Evolutionary conservation across 1,140 invertebrate genomes (phyloP).

Genomic region (Gonioctena quinquepunctata): DNA sequence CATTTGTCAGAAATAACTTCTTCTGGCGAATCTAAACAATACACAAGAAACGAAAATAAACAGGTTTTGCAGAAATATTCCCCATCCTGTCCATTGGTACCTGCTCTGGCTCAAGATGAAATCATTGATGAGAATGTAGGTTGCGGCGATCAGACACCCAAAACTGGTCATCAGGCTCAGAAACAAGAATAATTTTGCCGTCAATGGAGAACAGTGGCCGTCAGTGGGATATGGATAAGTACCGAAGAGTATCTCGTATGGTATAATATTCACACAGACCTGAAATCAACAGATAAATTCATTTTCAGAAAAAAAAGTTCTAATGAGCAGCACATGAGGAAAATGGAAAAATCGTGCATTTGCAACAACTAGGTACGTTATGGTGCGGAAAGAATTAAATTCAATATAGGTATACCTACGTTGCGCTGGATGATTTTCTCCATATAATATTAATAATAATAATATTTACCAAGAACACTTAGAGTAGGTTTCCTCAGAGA

Average conservation of each 20-base stretch:
- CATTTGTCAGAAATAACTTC: slow-evolving; percentile 9
- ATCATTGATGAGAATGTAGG: slow-evolving; percentile 36
- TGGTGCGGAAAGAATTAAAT: too few species aligned
- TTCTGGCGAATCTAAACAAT: slow-evolving; percentile 34
- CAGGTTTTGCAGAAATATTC: slow-evolving; percentile 35
- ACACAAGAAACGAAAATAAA: slow-evolving; percentile 34
- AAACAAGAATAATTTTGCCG: slow-evolving; percentile 28
- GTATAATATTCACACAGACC: slow-evolving; percentile 26
- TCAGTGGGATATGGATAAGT: slow-evolving; percentile 14
- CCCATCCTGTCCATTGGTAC: slow-evolving; percentile 35
- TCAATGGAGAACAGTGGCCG: slow-evolving; percentile 19
- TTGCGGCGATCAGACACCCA: slow-evolving; percentile 31
- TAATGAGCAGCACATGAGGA: too few species aligned
- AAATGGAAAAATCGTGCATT: too few species aligned
- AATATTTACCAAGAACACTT: too few species aligned
- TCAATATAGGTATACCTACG: too few species aligned
- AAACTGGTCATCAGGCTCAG: slow-evolving; percentile 32
- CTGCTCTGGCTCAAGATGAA: slow-evolving; percentile 24
- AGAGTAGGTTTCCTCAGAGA: too few species aligned
- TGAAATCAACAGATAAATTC: too few species aligned
- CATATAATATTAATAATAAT: too few species aligned
- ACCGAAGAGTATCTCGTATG: slow-evolving; percentile 25
- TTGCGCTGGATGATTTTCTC: too few species aligned
- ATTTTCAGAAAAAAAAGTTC: too few species aligned
- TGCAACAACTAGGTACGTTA: too few species aligned